Base-by-base conservation (phyloP, 2,113 vertebrate species). In the Heliornis fulica region DNA sequence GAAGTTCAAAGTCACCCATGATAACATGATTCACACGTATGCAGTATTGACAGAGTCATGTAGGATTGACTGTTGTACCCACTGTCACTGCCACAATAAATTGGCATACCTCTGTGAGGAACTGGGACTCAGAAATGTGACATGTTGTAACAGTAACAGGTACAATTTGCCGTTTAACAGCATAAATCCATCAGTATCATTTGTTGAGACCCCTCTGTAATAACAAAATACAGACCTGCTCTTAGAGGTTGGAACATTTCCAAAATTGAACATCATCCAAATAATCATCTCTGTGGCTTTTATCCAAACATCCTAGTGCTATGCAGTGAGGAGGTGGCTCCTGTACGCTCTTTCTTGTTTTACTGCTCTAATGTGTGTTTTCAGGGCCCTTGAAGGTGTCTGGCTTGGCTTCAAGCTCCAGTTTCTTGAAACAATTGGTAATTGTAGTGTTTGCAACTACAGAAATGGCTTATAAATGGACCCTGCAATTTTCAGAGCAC, bases 341-440 rank as follows among this genome's bases (percentile, higher is more conserved):
- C 18, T 40, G 11, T 28, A 36, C 0, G 0, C 8, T 78, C 9
- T 65, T 95, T 36, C n/a, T 66, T 88, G 76, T 69, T 90, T 90
- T 86, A 51, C 41, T 93, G 40, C 40, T 51, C 68, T 90, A 88
- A 74, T 90, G 34, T 75, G 57, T 92, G 46, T 87, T 95, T 96
- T 81, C 87, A 89, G 76, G 22, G 79, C 75, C 36, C 36, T 94
- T 70, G 59, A 63, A 95, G 83, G 71, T 80, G 64, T 64, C 85
- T 94, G 76, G 60, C 71, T 92, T 59, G 77, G 56, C 40, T 92
- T 95, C 86, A 87, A 94, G 88, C 60, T 90, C 51, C 56, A 22
- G 36, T 88, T 93, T 90, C 90, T 90, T 81, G 83, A 94, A 94
- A 95, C 48, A 96, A 90, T 71, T 93, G 56, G 68, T 81, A 96